Evolutionary conservation across 2,113 vertebrate genomes (phyloP).

Genomic region (Phrynosoma blainvillii): DNA sequence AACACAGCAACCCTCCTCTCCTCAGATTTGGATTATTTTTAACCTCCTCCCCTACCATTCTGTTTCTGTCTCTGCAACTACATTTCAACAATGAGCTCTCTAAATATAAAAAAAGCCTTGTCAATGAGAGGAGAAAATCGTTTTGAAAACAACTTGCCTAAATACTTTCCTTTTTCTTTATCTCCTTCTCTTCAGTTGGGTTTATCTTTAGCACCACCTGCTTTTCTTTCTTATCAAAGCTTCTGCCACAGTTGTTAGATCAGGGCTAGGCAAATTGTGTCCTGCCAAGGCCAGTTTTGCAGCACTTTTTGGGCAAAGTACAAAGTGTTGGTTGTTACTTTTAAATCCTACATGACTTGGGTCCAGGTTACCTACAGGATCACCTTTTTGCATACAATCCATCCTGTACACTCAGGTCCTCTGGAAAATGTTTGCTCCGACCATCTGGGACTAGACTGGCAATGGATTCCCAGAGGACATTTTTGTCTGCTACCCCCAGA

Average conservation of each 20-base stretch:
- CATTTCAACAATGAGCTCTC: background rate
- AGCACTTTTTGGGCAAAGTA: no score
- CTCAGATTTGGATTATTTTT: no score
- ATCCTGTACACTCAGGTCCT: no score
- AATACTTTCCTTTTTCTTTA: background rate
- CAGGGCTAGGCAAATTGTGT: background rate
- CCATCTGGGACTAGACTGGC: no score
- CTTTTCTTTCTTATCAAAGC: background rate
- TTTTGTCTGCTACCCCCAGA: no score
- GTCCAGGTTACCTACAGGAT: no score
- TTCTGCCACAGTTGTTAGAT: background rate
- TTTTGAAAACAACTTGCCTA: conserved; percentile 10
- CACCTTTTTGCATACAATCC: no score
- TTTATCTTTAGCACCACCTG: background rate
- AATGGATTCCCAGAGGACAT: no score
- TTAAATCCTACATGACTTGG: no score
- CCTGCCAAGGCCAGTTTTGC: no score
- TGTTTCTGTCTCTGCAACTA: background rate
- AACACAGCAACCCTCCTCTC: background rate
- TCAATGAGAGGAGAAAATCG: conserved; percentile 28
- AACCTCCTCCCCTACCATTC: background rate
- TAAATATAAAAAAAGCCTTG: background rate
- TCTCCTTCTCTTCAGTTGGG: background rate
- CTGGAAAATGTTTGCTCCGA: no score
- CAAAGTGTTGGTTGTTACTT: no score